phyloP scores from a whole-genome alignment of 2,113 vertebrate genomes.

The Thalassoma bifasciatum region DNA sequence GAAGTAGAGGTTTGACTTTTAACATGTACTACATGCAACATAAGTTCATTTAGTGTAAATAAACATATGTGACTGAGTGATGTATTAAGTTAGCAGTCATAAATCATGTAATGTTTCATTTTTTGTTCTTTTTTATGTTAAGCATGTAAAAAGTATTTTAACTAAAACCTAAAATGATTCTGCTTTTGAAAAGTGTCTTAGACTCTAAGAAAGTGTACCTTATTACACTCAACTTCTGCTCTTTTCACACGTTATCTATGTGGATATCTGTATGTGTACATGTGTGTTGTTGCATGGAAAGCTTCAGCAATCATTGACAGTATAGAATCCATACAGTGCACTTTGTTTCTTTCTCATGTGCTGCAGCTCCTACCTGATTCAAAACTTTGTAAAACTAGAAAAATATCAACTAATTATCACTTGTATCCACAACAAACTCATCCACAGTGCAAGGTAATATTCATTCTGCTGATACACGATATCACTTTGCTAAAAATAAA shows the following conservation, averaged over 20 bases:
- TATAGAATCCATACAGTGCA: conserved; percentile 7
- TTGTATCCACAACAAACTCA: background rate
- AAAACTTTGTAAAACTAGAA: background rate
- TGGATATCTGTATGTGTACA: background rate
- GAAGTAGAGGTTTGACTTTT: conserved; percentile 34
- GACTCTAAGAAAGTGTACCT: background rate
- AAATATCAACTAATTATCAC: background rate
- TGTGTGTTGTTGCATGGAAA: background rate
- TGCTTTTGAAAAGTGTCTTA: background rate
- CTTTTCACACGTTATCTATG: conserved; percentile 1
- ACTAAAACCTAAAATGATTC: background rate
- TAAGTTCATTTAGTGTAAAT: background rate
- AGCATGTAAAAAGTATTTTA: background rate
- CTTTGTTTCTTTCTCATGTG: background rate
- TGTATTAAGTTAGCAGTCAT: background rate
- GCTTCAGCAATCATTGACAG: conserved; percentile 14
- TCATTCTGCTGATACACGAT: background rate
- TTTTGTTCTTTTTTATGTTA: background rate
- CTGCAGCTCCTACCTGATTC: background rate
- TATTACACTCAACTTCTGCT: background rate
- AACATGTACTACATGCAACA: too few relatives aligned
- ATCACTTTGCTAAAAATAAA: conserved; percentile 5
- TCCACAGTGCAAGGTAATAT: background rate
- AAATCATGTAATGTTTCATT: background rate
- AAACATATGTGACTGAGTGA: background rate